These are phyloP conservation scores for Petroica traversi DNA, from an alignment of 2,113 vertebrate species.

Conservation along the genomic window DNA sequence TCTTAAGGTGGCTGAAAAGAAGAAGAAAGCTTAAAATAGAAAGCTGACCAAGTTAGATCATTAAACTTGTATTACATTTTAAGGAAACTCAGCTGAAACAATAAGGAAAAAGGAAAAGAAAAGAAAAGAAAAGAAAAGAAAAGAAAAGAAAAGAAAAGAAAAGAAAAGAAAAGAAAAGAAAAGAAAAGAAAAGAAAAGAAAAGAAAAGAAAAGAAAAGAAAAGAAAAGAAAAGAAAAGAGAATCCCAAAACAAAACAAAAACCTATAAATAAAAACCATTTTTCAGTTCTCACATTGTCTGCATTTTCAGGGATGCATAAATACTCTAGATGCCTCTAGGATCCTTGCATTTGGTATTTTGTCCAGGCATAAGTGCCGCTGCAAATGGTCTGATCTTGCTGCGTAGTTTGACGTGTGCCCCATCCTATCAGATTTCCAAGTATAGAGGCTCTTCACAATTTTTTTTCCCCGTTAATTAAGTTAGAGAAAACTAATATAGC, in stretches of 20 bases:
- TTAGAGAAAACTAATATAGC: background rate
- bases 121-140: no score
- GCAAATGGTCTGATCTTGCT: background rate
- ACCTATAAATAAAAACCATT: fast-evolving
- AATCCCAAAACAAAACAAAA: background rate
- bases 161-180: background rate
- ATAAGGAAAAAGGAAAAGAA: background rate
- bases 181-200: background rate
- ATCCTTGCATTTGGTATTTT: background rate
- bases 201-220: fast-evolving
- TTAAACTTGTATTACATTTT: background rate
- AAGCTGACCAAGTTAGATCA: background rate
- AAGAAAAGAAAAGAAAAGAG: fast-evolving
- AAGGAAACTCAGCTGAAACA: background rate
- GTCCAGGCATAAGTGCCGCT: background rate
- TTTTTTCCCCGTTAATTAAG: background rate
- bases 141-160: fast-evolving
- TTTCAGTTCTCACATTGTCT: background rate
- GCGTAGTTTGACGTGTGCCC: fast-evolving
- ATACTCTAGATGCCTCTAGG: background rate
- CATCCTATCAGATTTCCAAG: background rate
- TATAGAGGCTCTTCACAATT: background rate
- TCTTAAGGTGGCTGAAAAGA: background rate
- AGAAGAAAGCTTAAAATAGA: background rate
- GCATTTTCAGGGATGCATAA: background rate